A percentile compares a stretch with the other conserved stretches of the same genome.
These are phyloP conservation scores for Chrysolina oricalcia DNA, from an alignment of 2,888 invertebrate genomes.

Conservation along the genomic window DNA sequence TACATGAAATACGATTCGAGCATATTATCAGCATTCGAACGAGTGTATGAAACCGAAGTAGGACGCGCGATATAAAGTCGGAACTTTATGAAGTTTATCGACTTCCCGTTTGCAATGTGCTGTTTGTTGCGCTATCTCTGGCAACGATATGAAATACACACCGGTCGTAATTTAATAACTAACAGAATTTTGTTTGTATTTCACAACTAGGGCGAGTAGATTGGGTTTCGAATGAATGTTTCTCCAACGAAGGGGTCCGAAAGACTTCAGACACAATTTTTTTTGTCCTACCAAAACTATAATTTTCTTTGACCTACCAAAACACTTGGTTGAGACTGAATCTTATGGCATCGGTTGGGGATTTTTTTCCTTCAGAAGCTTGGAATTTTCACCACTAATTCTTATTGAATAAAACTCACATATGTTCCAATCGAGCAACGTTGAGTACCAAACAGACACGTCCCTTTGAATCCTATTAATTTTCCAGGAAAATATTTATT, in stretches of 20 bases:
- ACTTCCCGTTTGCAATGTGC: conserved; percentile 44
- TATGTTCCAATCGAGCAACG: too few relatives aligned
- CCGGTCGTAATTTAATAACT: conserved; percentile 14
- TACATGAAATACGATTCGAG: neutral
- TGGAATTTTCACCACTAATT: too few relatives aligned
- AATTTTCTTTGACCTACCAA: too few relatives aligned
- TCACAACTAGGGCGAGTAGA: neutral
- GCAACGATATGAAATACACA: conserved; percentile 4
- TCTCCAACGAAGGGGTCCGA: neutral
- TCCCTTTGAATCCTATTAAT: too few relatives aligned
- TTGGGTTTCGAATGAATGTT: neutral
- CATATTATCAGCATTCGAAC: conserved; percentile 21
- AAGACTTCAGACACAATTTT: neutral
- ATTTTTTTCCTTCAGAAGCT: too few relatives aligned
- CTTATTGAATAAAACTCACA: too few relatives aligned
- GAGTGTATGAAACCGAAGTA: conserved; percentile 19
- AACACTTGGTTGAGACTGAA: too few relatives aligned
- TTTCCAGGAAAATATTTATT: too few relatives aligned
- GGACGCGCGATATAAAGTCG: conserved; percentile 43
- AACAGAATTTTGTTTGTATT: conserved; percentile 5
- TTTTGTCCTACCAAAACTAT: too few relatives aligned
- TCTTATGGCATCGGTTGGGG: too few relatives aligned
- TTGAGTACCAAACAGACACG: too few relatives aligned
- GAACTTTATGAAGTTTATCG: conserved; percentile 49
- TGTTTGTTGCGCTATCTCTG: conserved; percentile 13